Conservation (phyloP, 2,888 invertebrate genomes). For the Plebejus melissa region DNA sequence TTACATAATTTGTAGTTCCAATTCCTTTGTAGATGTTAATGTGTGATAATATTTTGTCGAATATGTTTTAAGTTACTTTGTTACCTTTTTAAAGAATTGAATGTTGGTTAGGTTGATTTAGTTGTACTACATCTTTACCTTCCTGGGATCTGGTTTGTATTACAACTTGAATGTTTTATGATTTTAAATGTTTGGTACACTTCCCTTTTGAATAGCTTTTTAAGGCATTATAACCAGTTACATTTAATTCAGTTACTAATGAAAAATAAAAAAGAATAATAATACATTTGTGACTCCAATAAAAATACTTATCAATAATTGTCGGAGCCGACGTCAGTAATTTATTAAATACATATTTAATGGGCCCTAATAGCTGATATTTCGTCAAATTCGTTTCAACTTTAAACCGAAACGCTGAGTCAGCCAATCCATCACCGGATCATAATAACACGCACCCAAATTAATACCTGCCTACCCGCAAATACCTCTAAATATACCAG, state of each 20-base stretch:
- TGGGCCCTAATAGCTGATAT: conserved; percentile 18
- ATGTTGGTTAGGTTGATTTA: not conserved
- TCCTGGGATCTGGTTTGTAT: no score
- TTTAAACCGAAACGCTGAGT: conserved; percentile 51
- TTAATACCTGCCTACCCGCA: conserved; percentile 70
- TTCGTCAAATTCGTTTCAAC: conserved; percentile 42
- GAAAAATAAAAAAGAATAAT: not conserved
- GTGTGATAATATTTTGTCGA: conserved; percentile 4
- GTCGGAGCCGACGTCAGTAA: conserved; percentile 3
- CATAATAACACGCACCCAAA: conserved; percentile 70
- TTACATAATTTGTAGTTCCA: not conserved
- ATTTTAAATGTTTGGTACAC: not conserved
- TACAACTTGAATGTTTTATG: no score
- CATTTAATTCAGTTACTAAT: not conserved
- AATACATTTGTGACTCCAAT: not conserved
- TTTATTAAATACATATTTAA: conserved; percentile 18
- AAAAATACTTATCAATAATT: conserved; percentile 29
- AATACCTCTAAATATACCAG: conserved; percentile 56
- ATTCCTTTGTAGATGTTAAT: not conserved
- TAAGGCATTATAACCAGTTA: not conserved
- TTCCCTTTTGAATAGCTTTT: not conserved
- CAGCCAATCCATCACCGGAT: conserved; percentile 75
- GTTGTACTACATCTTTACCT: not conserved
- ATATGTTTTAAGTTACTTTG: not conserved
- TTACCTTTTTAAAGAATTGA: not conserved